Conservation (phyloP, 2,888 invertebrate genomes). For the Acanthosepion pharaonis region DNA sequence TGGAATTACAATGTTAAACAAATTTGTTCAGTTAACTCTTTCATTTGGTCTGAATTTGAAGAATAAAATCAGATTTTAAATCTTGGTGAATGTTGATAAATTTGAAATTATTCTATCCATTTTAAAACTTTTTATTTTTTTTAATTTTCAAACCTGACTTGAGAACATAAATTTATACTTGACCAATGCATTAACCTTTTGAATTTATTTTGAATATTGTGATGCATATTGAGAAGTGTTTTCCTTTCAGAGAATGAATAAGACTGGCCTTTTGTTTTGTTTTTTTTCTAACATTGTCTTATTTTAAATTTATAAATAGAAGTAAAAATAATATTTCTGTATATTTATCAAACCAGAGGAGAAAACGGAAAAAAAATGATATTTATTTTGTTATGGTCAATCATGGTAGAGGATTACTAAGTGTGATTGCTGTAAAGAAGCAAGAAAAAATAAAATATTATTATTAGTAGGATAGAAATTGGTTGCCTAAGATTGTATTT, state of each 20-base stretch:
- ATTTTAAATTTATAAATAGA: neutral
- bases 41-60: neutral
- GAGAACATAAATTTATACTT: neutral
- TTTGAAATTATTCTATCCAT: neutral
- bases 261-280: neutral
- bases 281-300: neutral
- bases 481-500: too few species aligned
- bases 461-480: too few species aligned
- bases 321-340: neutral
- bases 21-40: neutral
- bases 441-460: too few species aligned
- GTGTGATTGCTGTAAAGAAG: too few species aligned
- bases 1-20: neutral
- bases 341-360: neutral
- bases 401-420: too few species aligned
- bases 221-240: neutral
- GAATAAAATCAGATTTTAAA: neutral
- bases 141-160: neutral
- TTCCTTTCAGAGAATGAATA: neutral
- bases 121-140: neutral
- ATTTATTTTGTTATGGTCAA: too few species aligned
- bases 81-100: neutral
- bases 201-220: neutral
- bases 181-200: neutral
- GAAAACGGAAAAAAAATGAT: neutral